Percentiles rank a stretch among this genome's conserved stretches.
phyloP scores from a whole-genome alignment of 2,797 vertebrate genomes.

The Vespertilio murinus region DNA sequence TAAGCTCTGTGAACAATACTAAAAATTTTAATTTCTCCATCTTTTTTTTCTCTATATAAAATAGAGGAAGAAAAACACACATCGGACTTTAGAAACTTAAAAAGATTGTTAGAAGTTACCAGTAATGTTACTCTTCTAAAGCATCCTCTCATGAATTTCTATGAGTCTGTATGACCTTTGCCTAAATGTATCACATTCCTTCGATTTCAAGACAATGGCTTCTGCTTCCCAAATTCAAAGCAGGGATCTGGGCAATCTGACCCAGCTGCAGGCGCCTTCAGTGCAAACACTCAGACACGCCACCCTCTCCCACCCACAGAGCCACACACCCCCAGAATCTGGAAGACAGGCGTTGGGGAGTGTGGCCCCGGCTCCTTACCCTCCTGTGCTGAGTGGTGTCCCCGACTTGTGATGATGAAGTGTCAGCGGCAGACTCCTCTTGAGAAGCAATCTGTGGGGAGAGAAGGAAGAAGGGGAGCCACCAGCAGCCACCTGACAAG shows the following conservation, averaged over 20 bases:
- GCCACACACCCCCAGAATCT: conserved; percentile 40
- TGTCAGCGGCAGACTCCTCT: conserved; percentile 73
- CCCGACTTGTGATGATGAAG: conserved; percentile 67
- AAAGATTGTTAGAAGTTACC: neutral
- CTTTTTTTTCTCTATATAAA: neutral
- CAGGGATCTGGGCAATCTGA: neutral
- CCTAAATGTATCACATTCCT: neutral
- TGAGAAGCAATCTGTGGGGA: conserved; percentile 61
- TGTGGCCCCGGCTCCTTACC: conserved; percentile 82
- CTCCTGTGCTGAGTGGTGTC: conserved; percentile 78
- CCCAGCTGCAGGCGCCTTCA: neutral
- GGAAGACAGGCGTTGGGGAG: conserved; percentile 9
- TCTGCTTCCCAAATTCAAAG: neutral
- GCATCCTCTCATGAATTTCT: neutral
- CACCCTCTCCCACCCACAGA: neutral
- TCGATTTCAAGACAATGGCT: conserved; percentile 58
- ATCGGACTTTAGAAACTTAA: neutral
- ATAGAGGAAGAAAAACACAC: neutral
- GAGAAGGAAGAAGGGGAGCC: conserved; percentile 54
- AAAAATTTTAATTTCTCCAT: neutral
- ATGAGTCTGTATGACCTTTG: neutral
- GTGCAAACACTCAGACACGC: neutral
- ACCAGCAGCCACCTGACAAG: conserved; percentile 76
- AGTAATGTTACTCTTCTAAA: conserved; percentile 30
- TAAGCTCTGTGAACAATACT: conserved; percentile 17